Evolutionary conservation across 2,113 vertebrate species (phyloP).

Genomic region (Terrapene triunguis): DNA sequence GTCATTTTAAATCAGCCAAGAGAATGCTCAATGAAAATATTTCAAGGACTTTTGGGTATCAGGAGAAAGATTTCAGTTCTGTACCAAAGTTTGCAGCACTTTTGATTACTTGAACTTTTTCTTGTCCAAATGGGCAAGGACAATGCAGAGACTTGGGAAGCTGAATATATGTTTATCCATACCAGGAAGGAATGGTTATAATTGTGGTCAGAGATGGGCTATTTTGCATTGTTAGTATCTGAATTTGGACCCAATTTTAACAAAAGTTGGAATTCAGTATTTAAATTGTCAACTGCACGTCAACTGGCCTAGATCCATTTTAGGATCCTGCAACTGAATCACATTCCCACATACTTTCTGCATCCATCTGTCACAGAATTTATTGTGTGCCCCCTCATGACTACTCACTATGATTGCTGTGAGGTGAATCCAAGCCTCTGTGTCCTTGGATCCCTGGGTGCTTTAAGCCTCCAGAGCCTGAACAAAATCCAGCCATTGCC

Average conservation of each 20-base stretch:
- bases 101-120: neutral
- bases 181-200: neutral
- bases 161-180: neutral
- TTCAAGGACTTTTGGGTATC: neutral
- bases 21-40: neutral
- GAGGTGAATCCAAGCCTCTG: neutral
- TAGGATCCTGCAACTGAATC: neutral
- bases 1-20: neutral
- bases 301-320: neutral
- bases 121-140: neutral
- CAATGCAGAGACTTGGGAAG: accelerated
- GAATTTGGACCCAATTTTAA: neutral
- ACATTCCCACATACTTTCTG: neutral
- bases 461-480: neutral
- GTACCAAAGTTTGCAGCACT: neutral
- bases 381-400: neutral
- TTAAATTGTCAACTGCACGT: neutral
- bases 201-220: neutral
- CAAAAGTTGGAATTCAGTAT: neutral
- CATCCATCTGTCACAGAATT: neutral
- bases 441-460: neutral
- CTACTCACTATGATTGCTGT: neutral
- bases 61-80: neutral
- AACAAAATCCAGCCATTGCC: neutral
- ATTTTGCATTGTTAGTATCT: neutral